Evolutionary conservation across 2,888 invertebrate species (phyloP).

Genomic region (Pyrrhosoma nymphula): DNA sequence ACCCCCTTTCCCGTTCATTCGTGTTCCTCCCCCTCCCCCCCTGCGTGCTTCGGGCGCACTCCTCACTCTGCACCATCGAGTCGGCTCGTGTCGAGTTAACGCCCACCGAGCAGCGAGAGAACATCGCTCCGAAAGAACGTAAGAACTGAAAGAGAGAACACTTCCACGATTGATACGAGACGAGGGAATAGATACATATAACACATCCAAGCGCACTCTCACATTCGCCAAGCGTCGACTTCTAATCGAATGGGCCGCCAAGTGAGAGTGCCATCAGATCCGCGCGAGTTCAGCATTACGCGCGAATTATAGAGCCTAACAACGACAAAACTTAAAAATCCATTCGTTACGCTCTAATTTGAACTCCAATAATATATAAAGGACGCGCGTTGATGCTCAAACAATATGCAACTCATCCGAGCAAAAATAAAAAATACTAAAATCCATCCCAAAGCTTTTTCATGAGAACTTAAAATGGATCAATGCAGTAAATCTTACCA

Average conservation of each 20-base stretch:
- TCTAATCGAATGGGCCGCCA: background rate
- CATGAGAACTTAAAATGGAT: too few relatives aligned
- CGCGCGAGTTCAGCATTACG: background rate
- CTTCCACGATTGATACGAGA: background rate
- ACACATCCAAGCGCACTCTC: background rate
- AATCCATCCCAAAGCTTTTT: too few relatives aligned
- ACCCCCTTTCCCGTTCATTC: conserved; percentile 4
- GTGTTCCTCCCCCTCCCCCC: background rate
- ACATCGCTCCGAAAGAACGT: background rate
- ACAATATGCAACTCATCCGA: too few relatives aligned
- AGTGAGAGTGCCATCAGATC: background rate
- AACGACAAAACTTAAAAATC: too few relatives aligned
- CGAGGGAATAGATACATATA: background rate
- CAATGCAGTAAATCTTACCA: too few relatives aligned
- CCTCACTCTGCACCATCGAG: background rate
- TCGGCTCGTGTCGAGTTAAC: too few relatives aligned
- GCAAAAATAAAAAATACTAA: too few relatives aligned
- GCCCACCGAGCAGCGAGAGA: background rate
- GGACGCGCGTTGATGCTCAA: too few relatives aligned
- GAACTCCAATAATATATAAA: too few relatives aligned
- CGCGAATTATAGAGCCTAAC: too few relatives aligned
- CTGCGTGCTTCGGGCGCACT: background rate
- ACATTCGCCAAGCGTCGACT: background rate
- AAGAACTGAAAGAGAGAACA: background rate
- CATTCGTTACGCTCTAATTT: too few relatives aligned